Conservation (phyloP, 1,140 invertebrate species). For the Lasaia peninsularis region DNA sequence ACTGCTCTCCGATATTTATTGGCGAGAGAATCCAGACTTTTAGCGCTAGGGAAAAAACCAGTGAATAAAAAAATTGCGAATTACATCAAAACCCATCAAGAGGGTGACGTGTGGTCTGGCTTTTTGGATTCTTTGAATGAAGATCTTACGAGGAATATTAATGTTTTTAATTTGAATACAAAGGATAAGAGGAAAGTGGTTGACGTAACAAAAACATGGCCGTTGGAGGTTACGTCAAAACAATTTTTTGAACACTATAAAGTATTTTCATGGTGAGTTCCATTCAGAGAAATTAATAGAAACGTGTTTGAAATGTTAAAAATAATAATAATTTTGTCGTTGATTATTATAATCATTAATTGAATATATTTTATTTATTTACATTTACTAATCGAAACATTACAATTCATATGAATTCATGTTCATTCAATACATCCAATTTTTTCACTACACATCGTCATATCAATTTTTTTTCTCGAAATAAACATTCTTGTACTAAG, state of each 20-base stretch:
- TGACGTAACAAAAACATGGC: background rate
- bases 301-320: no score
- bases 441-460: no score
- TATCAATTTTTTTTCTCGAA: no score
- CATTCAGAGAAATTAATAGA: background rate
- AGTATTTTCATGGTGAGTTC: constrained; percentile 33
- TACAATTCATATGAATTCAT: no score
- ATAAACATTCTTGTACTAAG: no score
- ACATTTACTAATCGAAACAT: no score
- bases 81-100: constrained; percentile 40
- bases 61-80: constrained; percentile 59
- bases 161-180: constrained; percentile 26
- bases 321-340: no score
- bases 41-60: constrained; percentile 49
- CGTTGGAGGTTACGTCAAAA: background rate
- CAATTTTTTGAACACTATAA: constrained; percentile 26
- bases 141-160: constrained; percentile 55
- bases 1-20: constrained; percentile 48
- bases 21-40: constrained; percentile 45
- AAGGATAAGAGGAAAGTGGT: background rate
- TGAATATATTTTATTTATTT: no score
- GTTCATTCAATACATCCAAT: no score
- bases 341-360: no score
- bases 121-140: constrained; percentile 51
- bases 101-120: constrained; percentile 36